phyloP scores from a whole-genome alignment of 2,113 vertebrate species.

The Cavia aperea region DNA sequence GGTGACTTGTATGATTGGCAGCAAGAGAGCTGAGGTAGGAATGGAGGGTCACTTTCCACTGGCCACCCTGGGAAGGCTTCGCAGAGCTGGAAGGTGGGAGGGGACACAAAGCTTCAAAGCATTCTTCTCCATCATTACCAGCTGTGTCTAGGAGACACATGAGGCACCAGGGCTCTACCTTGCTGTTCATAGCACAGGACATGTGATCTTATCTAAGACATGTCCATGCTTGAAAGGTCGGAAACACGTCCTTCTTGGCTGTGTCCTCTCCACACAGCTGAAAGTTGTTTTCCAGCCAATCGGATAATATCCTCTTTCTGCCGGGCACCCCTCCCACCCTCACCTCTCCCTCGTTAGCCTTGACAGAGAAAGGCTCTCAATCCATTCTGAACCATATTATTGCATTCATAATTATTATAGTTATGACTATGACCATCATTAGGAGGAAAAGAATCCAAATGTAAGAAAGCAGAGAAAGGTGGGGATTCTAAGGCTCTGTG shows the following conservation, averaged over 20 bases:
- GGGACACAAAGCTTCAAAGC: not conserved
- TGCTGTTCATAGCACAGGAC: too few species aligned
- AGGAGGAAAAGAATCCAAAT: constrained; percentile 36
- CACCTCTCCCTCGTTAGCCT: constrained; percentile 23
- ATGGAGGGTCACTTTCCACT: not conserved
- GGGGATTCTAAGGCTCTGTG: not conserved
- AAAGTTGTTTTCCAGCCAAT: not conserved
- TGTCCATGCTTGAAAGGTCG: not conserved
- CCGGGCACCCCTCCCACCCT: not conserved
- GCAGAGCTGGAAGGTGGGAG: not conserved
- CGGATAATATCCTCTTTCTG: not conserved
- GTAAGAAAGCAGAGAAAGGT: not conserved
- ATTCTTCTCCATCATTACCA: not conserved
- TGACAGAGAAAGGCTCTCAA: constrained; percentile 3
- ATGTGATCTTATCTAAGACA: not conserved
- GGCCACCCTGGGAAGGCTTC: not conserved
- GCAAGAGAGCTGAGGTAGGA: not conserved
- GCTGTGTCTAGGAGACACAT: not conserved
- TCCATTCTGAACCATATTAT: constrained; percentile 42
- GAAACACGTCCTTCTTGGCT: not conserved
- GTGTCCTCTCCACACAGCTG: not conserved
- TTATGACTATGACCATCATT: constrained; percentile 55
- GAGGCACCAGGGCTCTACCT: not conserved
- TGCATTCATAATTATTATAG: constrained; percentile 52
- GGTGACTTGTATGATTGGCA: not conserved